Conservation (phyloP, 23 tunicate species). For the Styela clava region DNA sequence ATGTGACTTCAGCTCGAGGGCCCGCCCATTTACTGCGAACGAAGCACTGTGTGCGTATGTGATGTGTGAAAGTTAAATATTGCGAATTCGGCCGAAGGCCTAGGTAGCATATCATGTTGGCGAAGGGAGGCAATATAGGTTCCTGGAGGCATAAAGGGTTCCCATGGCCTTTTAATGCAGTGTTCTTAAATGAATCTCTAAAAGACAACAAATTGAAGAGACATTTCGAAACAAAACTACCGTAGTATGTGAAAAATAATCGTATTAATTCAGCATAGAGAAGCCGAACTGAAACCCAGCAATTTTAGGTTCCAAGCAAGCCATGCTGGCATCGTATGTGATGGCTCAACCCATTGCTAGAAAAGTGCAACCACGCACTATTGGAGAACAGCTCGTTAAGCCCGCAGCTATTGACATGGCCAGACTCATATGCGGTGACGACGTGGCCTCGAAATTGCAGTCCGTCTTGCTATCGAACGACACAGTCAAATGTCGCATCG, state of each 20-base stretch:
- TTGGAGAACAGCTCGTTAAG: not conserved
- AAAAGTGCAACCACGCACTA: not conserved
- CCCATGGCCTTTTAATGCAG: slow-evolving; percentile 48
- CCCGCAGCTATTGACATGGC: slow-evolving; percentile 9
- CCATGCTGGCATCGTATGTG: slow-evolving; percentile 40
- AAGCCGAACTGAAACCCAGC: slow-evolving; percentile 41
- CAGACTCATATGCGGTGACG: slow-evolving; percentile 26
- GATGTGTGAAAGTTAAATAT: no score
- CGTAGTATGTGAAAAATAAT: slow-evolving; percentile 17
- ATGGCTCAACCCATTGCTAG: slow-evolving; percentile 5
- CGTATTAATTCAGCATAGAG: slow-evolving; percentile 32
- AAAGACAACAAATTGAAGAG: slow-evolving; percentile 43
- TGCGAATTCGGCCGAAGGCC: no score
- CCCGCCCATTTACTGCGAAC: not conserved
- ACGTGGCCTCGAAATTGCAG: slow-evolving; percentile 39
- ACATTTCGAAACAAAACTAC: slow-evolving; percentile 45
- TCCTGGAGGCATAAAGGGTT: slow-evolving; percentile 41
- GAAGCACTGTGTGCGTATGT: not conserved
- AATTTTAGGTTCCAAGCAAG: slow-evolving; percentile 19
- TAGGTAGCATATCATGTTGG: no score
- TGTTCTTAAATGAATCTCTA: slow-evolving; percentile 43
- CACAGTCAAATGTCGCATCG: slow-evolving; percentile 53
- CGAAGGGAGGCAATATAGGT: not conserved
- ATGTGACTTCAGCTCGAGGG: not conserved
- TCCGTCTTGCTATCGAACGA: slow-evolving; percentile 42